Evolutionary conservation across 2,888 invertebrate genomes (phyloP), one percentile per base, ranked within the genome.

Genomic region (Tanypteryx hageni): DNA sequence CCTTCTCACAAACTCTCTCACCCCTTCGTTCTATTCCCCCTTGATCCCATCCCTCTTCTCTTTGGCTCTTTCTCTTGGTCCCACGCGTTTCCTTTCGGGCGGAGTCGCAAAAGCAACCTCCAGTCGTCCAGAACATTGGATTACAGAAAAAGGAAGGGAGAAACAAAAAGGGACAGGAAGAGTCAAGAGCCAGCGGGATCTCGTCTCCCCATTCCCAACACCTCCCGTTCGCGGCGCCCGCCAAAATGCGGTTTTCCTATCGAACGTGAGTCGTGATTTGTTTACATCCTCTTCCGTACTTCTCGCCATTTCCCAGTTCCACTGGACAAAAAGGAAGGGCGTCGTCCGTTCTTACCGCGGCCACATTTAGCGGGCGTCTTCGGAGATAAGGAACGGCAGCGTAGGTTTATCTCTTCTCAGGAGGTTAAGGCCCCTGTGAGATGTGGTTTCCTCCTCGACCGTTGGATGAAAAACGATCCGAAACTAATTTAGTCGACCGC

Each of bases 241-340:
- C 44, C 44, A 22, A 27, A 76, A 22, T 76, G 76, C 76, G 76
- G 68, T 76, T 76, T 22, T 44, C 76, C 76, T 76, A 27, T 13
- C 11, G 22, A 76, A 27, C 27, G 76, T 76, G 76, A 76, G 22
- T 27, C 76, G 0, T 27, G 76, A 27, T 76, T 76, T 76, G 22
- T 76, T 76, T 76, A 76, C 76, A 22, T 76, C 76, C 76, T 76
- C 76, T 76, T 76, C 76, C 76, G 76, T 22, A 27, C 22, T 11
- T 22, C 76, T 76, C 76, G 76, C 76, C 76, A 22, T 76, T 27
- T 76, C 22, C 27, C 22, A 22, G 76, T 22, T 76, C 27, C 22
- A 76, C 76, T 8, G 22, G 22, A 76, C 13, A 76, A 76, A 76
- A 27, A 76, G 22, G 22, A 11, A 27, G 27, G 18, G 68, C 68